Evolutionary conservation across 1,140 invertebrate genomes (phyloP).

Genomic region (Bemisia tabaci): DNA sequence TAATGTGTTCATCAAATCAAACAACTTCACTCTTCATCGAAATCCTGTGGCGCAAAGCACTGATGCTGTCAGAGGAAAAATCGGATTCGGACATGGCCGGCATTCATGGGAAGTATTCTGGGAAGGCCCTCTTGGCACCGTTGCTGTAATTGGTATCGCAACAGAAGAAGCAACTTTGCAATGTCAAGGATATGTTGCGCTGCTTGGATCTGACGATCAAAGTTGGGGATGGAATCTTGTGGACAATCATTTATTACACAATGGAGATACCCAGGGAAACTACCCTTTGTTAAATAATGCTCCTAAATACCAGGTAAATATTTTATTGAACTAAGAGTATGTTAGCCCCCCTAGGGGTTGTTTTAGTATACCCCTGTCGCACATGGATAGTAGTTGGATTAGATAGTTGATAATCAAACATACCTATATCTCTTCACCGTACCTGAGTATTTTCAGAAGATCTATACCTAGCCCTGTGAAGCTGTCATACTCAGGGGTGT

Average conservation of each 20-base stretch:
- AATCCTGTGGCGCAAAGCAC: constrained; percentile 98
- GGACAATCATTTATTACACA: constrained; percentile 92
- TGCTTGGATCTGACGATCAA: constrained; percentile 89
- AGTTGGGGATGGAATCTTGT: constrained; percentile 99
- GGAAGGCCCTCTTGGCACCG: constrained; percentile 94
- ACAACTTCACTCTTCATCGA: constrained; percentile 91
- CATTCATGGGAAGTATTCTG: constrained; percentile 98
- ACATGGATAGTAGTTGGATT: too few species aligned
- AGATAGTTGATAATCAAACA: too few species aligned
- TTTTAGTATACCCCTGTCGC: neutral
- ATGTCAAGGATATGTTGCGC: constrained; percentile 85
- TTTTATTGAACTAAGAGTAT: constrained; percentile 12
- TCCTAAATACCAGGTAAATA: constrained; percentile 93
- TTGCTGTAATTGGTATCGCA: constrained; percentile 88
- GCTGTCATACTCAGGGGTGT: too few species aligned
- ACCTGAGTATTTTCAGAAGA: too few species aligned
- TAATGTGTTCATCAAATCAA: constrained; percentile 93
- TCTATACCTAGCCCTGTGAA: too few species aligned
- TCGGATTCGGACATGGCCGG: constrained; percentile 81
- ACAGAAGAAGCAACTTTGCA: constrained; percentile 84
- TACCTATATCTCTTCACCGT: too few species aligned
- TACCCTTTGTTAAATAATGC: constrained; percentile 94
- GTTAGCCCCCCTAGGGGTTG: neutral
- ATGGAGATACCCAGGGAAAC: constrained; percentile 88
- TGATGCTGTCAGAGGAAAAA: constrained; percentile 88